These are phyloP conservation scores for Hiodon tergisus DNA, from an alignment of 2,113 vertebrate genomes.

Conservation along the genomic window DNA sequence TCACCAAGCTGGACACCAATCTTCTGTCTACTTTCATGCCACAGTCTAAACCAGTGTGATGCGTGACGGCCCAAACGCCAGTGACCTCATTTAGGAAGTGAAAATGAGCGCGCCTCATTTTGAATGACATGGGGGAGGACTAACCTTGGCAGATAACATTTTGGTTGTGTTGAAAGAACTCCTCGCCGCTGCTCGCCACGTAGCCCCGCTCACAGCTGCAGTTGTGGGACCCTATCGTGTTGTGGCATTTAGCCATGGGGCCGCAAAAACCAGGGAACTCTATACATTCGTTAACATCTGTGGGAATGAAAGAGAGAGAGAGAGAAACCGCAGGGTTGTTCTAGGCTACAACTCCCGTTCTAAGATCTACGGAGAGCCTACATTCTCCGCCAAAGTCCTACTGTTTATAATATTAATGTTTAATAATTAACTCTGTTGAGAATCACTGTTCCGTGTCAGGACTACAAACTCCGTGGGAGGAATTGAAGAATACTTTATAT, in stretches of 20 bases:
- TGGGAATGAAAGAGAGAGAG: not conserved
- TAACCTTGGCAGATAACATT: not conserved
- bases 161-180: not conserved
- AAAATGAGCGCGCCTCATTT: no score
- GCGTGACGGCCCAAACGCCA: no score
- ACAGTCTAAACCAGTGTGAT: not conserved
- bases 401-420: no score
- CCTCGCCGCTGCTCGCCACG: not conserved
- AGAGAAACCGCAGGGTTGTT: not conserved
- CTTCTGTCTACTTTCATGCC: not conserved
- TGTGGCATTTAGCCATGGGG: slow-evolving; percentile 5
- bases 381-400: no score
- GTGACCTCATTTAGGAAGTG: no score
- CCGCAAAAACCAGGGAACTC: not conserved
- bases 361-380: no score
- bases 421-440: no score
- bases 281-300: slow-evolving; percentile 37
- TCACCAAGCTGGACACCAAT: not conserved
- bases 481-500: no score
- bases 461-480: no score
- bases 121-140: not conserved
- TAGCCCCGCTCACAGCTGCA: slow-evolving; percentile 29
- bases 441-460: no score
- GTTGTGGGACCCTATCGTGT: slow-evolving; percentile 18
- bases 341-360: no score